Evolutionary conservation across 1,140 invertebrate species (phyloP).

Genomic region (Hetaerina americana): DNA sequence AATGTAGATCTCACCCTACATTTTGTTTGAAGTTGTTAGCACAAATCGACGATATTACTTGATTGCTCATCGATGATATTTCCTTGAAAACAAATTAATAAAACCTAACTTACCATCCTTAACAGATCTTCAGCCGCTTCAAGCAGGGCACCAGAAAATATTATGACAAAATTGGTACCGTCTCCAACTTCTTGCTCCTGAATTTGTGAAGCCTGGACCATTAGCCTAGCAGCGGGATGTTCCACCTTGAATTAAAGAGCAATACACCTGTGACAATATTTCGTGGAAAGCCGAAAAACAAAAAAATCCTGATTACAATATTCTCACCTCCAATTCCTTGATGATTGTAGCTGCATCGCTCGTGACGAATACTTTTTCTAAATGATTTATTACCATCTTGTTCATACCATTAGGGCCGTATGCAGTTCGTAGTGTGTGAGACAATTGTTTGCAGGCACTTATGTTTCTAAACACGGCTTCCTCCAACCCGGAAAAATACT

Average conservation of each 20-base stretch:
- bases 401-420: conserved; percentile 99
- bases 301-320: conserved; percentile 13
- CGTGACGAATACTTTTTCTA: conserved; percentile 97
- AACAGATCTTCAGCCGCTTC: conserved; percentile 87
- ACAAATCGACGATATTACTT: too few relatives aligned
- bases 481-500: conserved; percentile 93
- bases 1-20: too few relatives aligned
- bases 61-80: too few relatives aligned
- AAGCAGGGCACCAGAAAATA: conserved; percentile 82
- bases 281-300: conserved; percentile 5
- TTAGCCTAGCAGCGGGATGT: conserved; percentile 96
- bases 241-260: conserved; percentile 48
- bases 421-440: conserved; percentile 81
- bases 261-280: not conserved
- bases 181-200: conserved; percentile 98
- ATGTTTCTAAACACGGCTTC: conserved; percentile 96
- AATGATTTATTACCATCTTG: conserved; percentile 99
- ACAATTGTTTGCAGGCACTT: conserved; percentile 88
- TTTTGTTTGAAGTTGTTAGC: too few relatives aligned
- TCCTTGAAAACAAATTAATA: too few relatives aligned
- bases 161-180: conserved; percentile 96
- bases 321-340: conserved; percentile 76
- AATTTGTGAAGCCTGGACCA: conserved; percentile 93
- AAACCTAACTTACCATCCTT: conserved; percentile 44
- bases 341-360: conserved; percentile 99